Evolutionary conservation across 2,113 vertebrate genomes (phyloP), one percentile per base, ranked within the genome.

Genomic region (Bos javanicus): DNA sequence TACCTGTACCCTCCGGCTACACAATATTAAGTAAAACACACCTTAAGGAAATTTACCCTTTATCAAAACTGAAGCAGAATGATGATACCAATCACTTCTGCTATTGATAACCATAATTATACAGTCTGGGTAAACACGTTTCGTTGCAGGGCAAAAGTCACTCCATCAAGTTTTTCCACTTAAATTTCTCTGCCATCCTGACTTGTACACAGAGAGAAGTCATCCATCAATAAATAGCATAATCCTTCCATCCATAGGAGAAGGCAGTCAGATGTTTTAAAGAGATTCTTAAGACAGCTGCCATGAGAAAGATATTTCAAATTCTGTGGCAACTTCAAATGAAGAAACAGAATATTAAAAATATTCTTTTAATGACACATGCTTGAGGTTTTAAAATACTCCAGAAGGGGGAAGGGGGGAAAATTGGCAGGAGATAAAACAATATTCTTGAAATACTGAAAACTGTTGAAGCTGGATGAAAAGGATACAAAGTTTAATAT

Each of bases 111-210:
- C 39, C 43, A 39, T 39, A 64, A 56, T 39, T 30, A n/a, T 0
- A 4, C 23, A 4, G 50, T 33, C 52, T 26, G 82, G 3, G 5
- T 6, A 39, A 92, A 83, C 39, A 50, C 19, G 64, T 93, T 96
- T 56, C 30, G 6, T 10, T 39, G 1, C 15, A 96, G 96, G 52
- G 93, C 71, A 97, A 97, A 98, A 98, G 48, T 74, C 94, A 94
- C 39, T 89, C 88, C 82, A 16, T 95, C 76, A 90, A 43, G 64
- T 54, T 57, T 91, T 93, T 96, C 90, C 26, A 62, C 60, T 90
- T 62, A 21, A 57, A 23, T 84, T 80, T 95, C 98, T 87, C 88
- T 81, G 59, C 48, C 97, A 87, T 87, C 57, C 36, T 94, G 67
- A 87, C 19, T 39, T 56, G 46, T 43, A 94, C 95, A 78, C 60